These are phyloP conservation scores for Gracilinanus agilis DNA, from an alignment of 2,113 vertebrate species.

Conservation along the genomic window DNA sequence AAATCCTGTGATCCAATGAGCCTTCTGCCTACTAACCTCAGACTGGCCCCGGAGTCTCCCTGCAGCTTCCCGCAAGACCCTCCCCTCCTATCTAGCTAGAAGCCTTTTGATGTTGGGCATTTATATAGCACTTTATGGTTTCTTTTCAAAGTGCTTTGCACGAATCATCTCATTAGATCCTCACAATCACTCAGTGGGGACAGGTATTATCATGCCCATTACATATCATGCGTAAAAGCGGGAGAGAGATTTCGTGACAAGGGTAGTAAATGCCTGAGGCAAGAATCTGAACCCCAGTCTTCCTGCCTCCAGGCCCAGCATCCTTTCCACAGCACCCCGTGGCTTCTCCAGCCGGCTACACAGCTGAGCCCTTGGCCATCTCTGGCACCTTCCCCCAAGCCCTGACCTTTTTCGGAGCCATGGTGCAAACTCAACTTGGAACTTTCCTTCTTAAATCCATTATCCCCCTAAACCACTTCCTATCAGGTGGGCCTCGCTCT, in stretches of 20 bases:
- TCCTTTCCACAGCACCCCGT: background rate
- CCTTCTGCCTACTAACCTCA: background rate
- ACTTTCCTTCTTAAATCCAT: background rate
- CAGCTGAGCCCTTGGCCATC: background rate
- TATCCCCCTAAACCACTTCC: background rate
- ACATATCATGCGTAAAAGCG: background rate
- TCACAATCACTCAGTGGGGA: background rate
- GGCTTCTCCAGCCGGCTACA: background rate
- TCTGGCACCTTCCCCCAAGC: background rate
- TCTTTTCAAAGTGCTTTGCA: background rate
- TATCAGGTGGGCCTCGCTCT: background rate
- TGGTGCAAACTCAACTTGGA: background rate
- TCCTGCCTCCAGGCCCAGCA: background rate
- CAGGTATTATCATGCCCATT: background rate
- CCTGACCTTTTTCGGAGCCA: background rate
- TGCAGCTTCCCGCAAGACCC: background rate
- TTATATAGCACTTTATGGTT: background rate
- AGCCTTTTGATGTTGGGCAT: background rate
- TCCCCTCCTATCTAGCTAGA: background rate
- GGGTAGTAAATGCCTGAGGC: background rate
- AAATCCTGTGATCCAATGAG: background rate
- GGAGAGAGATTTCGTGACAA: background rate
- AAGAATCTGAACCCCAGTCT: background rate
- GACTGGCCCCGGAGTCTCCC: background rate
- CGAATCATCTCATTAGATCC: background rate